Base-by-base conservation (phyloP, 2,888 invertebrate species). In the Euzetes globulus region DNA sequence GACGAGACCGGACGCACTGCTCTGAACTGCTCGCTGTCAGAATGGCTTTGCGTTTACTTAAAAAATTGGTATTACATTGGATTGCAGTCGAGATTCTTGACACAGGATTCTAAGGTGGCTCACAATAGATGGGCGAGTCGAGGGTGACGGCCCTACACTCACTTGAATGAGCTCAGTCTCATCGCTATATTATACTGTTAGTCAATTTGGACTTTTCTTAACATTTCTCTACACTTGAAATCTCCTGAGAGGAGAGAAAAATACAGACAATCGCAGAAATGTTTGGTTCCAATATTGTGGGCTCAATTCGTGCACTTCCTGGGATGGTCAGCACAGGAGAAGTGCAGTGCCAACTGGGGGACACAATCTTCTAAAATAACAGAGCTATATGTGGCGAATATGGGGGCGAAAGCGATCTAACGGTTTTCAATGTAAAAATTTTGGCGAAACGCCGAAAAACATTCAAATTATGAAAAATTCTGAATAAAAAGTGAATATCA, bases 141-240 rank as follows among this genome's bases (percentile, higher is more conserved):
- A 70, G 70, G 70, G 70, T 70, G 70, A 70, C 70, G 70, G 70
- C 70, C 70, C 47, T 47, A 70, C 47, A 70, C 68, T 68, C 19
- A 19, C 25, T 25, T 70, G n/a, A 68, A 37, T 68, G 70, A 22
- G 25, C 41, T 70, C 70, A 17, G 47, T 47, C 70, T 45, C 70
- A 70, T 70, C 70, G 70, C 15, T 19, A 47, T 27, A 37, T 65
- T 37, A 33, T 33, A 37, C 33, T 63, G 27, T 58, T 58, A 58
- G 25, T 29, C 58, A 58, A 58, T 47, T 70, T 47, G 70, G 47
- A 70, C 70, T 70, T 70, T 70, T 70, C 47, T 47, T 25, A 70
- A 25, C 41, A 70, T 47, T 70, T 70, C 37, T 70, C 70, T 70
- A 70, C 25, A 70, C 45, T 27, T 70, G 70, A 70, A 47, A 70